A percentile compares a stretch with the other conserved stretches of the same genome.
phyloP scores from a whole-genome alignment of 2,888 invertebrate genomes.

The Pristionchus mayeri region DNA sequence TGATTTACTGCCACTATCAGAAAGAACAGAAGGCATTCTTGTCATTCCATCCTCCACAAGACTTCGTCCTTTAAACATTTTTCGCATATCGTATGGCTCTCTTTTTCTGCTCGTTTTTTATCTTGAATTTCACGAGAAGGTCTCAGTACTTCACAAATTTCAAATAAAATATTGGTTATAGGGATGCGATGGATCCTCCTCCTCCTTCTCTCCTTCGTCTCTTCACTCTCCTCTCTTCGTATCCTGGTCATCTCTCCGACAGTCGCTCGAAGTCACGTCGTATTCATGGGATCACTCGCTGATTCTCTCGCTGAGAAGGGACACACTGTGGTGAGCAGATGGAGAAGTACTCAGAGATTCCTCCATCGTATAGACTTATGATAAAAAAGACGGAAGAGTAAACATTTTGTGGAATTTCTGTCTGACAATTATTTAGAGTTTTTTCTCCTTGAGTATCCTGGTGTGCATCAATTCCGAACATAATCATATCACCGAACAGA shows the following conservation, averaged over 20 bases:
- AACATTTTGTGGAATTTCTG: too few species aligned
- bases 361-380: background rate
- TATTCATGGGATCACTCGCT: conserved; percentile 11
- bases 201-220: background rate
- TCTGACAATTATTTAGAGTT: too few species aligned
- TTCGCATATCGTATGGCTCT: too few species aligned
- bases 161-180: too few species aligned
- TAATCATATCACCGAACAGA: too few species aligned
- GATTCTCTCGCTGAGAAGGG: conserved; percentile 6
- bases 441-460: too few species aligned
- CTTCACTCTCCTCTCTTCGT: background rate
- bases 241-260: conserved; percentile 25
- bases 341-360: background rate
- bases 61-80: too few species aligned
- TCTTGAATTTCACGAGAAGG: too few species aligned
- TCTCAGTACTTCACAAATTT: too few species aligned
- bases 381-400: background rate
- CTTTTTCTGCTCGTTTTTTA: too few species aligned
- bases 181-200: background rate
- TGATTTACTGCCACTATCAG: conserved; percentile 10
- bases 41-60: too few species aligned
- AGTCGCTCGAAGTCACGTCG: conserved; percentile 21
- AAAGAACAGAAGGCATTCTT: background rate
- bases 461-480: too few species aligned
- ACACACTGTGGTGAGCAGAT: conserved; percentile 11